Percentiles rank a stretch among this genome's conserved stretches.
These are phyloP conservation scores for Salvelinus fontinalis DNA, from an alignment of 2,113 vertebrate species.

Conservation along the genomic window DNA sequence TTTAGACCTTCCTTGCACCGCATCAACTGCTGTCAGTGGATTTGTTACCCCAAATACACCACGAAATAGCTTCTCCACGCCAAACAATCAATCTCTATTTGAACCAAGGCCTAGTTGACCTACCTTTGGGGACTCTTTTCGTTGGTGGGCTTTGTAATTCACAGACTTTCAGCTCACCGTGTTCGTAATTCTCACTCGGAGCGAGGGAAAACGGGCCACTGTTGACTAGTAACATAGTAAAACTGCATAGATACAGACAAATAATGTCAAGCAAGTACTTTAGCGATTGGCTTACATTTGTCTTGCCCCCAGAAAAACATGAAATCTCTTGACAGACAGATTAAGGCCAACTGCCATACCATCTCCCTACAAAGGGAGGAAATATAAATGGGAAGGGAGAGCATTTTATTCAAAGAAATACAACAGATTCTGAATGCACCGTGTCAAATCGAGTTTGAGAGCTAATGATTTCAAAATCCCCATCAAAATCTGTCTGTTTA, in stretches of 20 bases:
- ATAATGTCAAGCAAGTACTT: constrained; percentile 19
- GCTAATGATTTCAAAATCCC: too few species aligned
- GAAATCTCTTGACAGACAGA: constrained; percentile 22
- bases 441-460: too few species aligned
- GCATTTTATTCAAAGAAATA: too few species aligned
- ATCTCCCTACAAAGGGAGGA: not conserved
- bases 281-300: constrained; percentile 18
- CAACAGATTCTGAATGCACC: too few species aligned
- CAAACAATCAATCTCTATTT: too few species aligned
- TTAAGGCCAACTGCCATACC: not conserved
- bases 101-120: too few species aligned
- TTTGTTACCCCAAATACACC: too few species aligned
- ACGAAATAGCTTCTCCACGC: too few species aligned
- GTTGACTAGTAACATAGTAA: constrained; percentile 14
- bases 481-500: too few species aligned
- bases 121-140: not conserved
- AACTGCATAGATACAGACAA: constrained; percentile 21
- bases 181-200: not conserved
- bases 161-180: not conserved
- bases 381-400: not conserved
- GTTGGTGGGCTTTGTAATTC: not conserved
- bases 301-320: constrained; percentile 31
- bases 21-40: not conserved
- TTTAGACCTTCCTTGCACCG: not conserved
- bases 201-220: not conserved